These are phyloP conservation scores for Hypena proboscidalis DNA, from an alignment of 2,888 invertebrate species.

Conservation along the genomic window DNA sequence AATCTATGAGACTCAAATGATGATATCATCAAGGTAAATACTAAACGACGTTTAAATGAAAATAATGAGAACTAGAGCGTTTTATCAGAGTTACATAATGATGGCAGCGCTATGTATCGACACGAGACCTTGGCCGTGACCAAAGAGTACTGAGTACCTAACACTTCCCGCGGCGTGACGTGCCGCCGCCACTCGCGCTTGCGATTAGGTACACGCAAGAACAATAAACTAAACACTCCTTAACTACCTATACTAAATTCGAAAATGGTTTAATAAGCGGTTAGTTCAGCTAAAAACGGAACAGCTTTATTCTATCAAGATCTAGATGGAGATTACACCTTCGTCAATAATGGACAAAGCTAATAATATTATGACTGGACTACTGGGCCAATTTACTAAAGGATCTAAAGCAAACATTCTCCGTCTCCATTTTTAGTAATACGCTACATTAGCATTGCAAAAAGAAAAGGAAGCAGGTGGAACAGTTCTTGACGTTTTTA, in stretches of 20 bases:
- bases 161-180: conserved; percentile 71
- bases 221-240: conserved; percentile 48
- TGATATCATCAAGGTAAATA: conserved; percentile 8
- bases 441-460: neutral
- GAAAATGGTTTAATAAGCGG: conserved; percentile 27
- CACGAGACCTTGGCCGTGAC: conserved; percentile 82
- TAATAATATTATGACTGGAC: neutral
- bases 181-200: conserved; percentile 52
- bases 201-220: conserved; percentile 61
- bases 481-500: neutral
- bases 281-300: conserved; percentile 20
- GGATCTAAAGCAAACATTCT: too few species aligned
- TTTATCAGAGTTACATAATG: conserved; percentile 73
- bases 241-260: conserved; percentile 32
- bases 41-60: conserved; percentile 37
- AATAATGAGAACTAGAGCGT: conserved; percentile 52
- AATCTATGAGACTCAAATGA: too few species aligned
- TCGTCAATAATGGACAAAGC: neutral
- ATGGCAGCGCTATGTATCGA: conserved; percentile 58
- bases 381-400: neutral
- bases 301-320: conserved; percentile 10
- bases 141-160: conserved; percentile 56
- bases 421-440: too few species aligned
- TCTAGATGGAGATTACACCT: conserved; percentile 2
- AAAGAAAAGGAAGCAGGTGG: conserved; percentile 2